phyloP scores from a whole-genome alignment of 2,888 invertebrate genomes.

The Nematopogon swammerdamellus region DNA sequence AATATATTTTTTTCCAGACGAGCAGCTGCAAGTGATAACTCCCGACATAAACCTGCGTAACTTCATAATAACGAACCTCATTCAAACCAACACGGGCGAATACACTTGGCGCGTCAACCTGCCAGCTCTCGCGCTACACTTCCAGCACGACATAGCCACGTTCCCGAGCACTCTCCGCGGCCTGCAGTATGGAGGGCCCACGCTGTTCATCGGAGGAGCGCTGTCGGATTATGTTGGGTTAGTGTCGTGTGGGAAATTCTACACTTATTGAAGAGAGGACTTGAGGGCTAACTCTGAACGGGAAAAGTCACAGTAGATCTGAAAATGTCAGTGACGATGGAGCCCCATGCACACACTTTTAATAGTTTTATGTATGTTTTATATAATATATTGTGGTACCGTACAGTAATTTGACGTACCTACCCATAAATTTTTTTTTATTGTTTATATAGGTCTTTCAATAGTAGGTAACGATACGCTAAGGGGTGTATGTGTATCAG shows the following conservation, averaged over 20 bases:
- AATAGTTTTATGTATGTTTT: no score
- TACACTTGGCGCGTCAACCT: constrained; percentile 83
- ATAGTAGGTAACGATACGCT: no score
- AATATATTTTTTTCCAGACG: constrained; percentile 24
- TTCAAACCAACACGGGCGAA: constrained; percentile 59
- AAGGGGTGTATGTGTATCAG: no score
- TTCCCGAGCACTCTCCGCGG: constrained; percentile 59
- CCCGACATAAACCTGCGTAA: constrained; percentile 60
- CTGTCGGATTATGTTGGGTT: constrained; percentile 80
- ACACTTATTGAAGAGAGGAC: constrained; percentile 6
- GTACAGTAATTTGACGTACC: no score
- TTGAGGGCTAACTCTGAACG: no score
- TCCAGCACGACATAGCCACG: constrained; percentile 57
- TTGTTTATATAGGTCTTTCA: no score
- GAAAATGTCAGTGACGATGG: no score
- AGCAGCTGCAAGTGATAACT: constrained; percentile 58
- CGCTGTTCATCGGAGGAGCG: constrained; percentile 80
- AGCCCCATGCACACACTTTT: no score
- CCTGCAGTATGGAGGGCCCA: constrained; percentile 62
- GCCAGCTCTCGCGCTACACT: constrained; percentile 64
- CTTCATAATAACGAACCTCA: constrained; percentile 84
- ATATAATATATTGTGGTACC: no score
- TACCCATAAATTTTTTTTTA: no score
- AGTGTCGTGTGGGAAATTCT: constrained; percentile 16
- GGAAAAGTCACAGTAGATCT: no score